Evolutionary conservation across 2,888 invertebrate species (phyloP).

Genomic region (Rhagonycha lutea): DNA sequence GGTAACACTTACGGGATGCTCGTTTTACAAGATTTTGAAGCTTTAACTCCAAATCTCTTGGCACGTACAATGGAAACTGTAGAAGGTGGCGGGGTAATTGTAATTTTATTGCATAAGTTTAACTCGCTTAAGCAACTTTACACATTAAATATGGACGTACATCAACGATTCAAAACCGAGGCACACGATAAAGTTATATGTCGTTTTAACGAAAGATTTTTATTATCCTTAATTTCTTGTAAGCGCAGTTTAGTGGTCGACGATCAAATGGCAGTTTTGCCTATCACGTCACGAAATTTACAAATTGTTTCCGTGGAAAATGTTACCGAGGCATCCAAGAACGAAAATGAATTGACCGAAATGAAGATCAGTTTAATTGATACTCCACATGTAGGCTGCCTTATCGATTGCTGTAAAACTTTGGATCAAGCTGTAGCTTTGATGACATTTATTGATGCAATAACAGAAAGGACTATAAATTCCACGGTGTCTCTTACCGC

Average conservation of each 20-base stretch:
- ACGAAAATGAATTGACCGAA: slow-evolving; percentile 68
- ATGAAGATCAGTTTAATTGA: slow-evolving; percentile 84
- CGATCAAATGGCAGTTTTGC: slow-evolving; percentile 88
- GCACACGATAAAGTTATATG: slow-evolving; percentile 90
- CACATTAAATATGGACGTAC: slow-evolving; percentile 98
- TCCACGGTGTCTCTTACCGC: slow-evolving; percentile 96
- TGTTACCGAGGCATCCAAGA: slow-evolving; percentile 55
- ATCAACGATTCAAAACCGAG: slow-evolving; percentile 92
- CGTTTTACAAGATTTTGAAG: slow-evolving; percentile 88
- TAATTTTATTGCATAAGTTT: slow-evolving; percentile 84
- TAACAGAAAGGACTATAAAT: slow-evolving; percentile 87
- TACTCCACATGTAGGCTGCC: slow-evolving; percentile 87
- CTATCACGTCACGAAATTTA: slow-evolving; percentile 86
- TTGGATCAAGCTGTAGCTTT: slow-evolving; percentile 92
- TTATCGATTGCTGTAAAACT: slow-evolving; percentile 89
- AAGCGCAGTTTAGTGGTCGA: slow-evolving; percentile 91
- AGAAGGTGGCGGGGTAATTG: slow-evolving; percentile 81
- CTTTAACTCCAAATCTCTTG: slow-evolving; percentile 93
- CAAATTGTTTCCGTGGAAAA: slow-evolving; percentile 75
- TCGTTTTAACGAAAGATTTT: slow-evolving; percentile 94
- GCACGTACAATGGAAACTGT: slow-evolving; percentile 97
- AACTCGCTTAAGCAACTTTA: slow-evolving; percentile 91
- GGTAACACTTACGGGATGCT: slow-evolving; percentile 90
- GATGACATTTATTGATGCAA: slow-evolving; percentile 89
- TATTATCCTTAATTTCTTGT: slow-evolving; percentile 88